A percentile compares a stretch with the other conserved stretches of the same genome.
Evolutionary conservation across 2,113 vertebrate genomes (phyloP).

Genomic region (Penelope pileata): DNA sequence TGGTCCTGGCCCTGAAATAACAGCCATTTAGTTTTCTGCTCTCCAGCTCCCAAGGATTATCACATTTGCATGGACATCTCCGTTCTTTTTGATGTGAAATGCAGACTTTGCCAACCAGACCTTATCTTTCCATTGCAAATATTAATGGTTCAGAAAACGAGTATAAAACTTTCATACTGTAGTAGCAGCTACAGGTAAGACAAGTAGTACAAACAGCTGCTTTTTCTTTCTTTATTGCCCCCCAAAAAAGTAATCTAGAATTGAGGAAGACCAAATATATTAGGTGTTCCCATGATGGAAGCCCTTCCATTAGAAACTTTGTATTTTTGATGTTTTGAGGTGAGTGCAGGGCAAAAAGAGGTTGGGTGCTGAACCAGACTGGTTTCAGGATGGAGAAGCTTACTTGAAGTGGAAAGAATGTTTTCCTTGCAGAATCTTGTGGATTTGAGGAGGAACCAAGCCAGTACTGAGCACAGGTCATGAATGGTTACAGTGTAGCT

Average conservation of each 20-base stretch:
- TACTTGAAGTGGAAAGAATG: slow-evolving; percentile 27
- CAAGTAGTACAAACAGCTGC: neutral
- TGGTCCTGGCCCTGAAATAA: neutral
- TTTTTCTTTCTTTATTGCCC: neutral
- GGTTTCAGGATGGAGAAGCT: neutral
- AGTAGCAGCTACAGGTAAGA: neutral
- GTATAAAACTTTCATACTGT: fast-evolving
- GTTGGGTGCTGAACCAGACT: neutral
- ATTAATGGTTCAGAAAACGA: neutral
- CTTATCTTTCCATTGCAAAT: neutral
- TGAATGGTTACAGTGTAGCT: slow-evolving; percentile 45
- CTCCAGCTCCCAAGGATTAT: neutral
- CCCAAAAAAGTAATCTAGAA: neutral
- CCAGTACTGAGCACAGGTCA: slow-evolving; percentile 1
- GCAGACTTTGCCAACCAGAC: neutral
- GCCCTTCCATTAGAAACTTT: neutral
- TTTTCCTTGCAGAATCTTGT: slow-evolving; percentile 11
- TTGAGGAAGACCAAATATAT: fast-evolving
- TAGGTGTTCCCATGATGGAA: neutral
- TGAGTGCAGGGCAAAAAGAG: neutral
- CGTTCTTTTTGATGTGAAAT: neutral
- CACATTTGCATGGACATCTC: neutral
- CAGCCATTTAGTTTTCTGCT: neutral
- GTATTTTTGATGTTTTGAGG: neutral
- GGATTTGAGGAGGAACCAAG: slow-evolving; percentile 13